Evolutionary conservation across 2,888 invertebrate genomes (phyloP).

Genomic region (Neria commutata): DNA sequence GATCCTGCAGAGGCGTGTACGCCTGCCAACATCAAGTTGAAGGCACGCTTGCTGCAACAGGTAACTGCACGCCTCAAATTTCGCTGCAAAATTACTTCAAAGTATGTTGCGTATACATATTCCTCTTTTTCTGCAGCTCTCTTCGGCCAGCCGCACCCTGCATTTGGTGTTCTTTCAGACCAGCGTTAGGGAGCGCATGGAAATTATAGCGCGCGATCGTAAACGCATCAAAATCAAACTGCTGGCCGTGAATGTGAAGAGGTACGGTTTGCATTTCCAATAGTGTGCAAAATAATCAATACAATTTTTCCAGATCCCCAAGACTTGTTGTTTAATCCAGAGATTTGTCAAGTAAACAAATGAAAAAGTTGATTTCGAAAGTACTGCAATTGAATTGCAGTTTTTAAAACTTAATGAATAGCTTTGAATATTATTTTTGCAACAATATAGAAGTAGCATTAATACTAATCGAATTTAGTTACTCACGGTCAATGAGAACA

Average conservation of each 20-base stretch:
- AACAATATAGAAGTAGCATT: no score
- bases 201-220: slow-evolving; percentile 55
- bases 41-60: slow-evolving; percentile 56
- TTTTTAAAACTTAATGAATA: no score
- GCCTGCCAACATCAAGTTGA: slow-evolving; percentile 50
- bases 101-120: slow-evolving; percentile 2
- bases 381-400: not conserved
- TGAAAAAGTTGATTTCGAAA: slow-evolving; percentile 10
- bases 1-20: slow-evolving; percentile 38
- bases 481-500: no score
- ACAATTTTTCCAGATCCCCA: slow-evolving; percentile 26
- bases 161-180: slow-evolving; percentile 54
- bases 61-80: slow-evolving; percentile 29
- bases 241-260: slow-evolving; percentile 40
- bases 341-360: not conserved
- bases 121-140: slow-evolving; percentile 38
- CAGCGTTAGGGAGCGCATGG: slow-evolving; percentile 54
- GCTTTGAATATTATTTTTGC: no score
- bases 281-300: slow-evolving; percentile 6
- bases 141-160: slow-evolving; percentile 50
- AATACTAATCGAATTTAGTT: no score
- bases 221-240: slow-evolving; percentile 50
- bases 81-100: not conserved
- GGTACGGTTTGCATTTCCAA: slow-evolving; percentile 22
- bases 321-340: slow-evolving; percentile 23